These are phyloP conservation scores for Neogale vison DNA, from an alignment of 2,113 vertebrate species.

Conservation along the genomic window DNA sequence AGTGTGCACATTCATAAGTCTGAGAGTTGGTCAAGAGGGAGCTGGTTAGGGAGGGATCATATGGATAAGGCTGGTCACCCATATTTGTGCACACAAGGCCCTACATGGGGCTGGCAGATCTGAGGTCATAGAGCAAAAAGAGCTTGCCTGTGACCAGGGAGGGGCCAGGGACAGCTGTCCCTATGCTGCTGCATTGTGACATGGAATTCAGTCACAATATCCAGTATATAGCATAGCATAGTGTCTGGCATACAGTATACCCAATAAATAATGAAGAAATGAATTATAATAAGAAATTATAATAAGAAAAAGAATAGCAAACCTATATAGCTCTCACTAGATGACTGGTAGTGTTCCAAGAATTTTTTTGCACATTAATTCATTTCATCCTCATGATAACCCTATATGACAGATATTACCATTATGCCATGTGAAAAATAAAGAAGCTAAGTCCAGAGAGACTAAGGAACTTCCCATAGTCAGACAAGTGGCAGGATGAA, in stretches of 20 bases:
- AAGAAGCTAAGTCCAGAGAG: neutral
- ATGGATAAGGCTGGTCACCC: neutral
- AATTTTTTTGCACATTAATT: neutral
- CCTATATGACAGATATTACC: neutral
- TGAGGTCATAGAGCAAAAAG: neutral
- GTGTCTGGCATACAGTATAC: neutral
- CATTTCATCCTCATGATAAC: neutral
- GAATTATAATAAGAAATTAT: neutral
- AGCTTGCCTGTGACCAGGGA: neutral
- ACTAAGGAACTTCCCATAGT: neutral
- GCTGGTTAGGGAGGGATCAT: rapidly evolving
- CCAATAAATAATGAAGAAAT: neutral
- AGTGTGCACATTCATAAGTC: too few species aligned
- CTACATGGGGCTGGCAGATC: neutral
- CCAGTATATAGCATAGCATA: neutral
- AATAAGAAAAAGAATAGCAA: neutral
- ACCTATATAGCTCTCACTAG: neutral
- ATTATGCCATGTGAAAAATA: neutral
- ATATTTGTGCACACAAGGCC: neutral
- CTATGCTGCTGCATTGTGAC: neutral
- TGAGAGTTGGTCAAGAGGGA: neutral
- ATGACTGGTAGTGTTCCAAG: neutral
- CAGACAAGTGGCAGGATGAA: neutral
- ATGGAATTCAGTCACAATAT: neutral
- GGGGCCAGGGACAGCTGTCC: neutral